Percentiles rank a stretch among this genome's conserved stretches.
phyloP scores from a whole-genome alignment of 2,113 vertebrate species.

The Nestor notabilis region DNA sequence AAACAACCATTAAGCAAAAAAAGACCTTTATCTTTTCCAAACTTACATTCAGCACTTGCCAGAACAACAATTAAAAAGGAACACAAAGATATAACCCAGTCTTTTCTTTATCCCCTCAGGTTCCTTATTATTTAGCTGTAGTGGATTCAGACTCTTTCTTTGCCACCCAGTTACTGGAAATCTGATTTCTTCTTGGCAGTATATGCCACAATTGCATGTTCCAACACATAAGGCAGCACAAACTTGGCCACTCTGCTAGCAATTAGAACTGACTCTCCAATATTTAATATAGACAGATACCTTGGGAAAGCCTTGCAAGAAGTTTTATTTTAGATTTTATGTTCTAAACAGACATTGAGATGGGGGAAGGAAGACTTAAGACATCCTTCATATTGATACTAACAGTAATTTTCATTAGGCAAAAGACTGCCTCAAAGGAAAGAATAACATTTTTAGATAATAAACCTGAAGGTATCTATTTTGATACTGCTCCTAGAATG shows the following conservation, averaged over 20 bases:
- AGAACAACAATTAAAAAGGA: neutral
- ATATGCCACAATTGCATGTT: neutral
- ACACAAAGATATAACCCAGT: neutral
- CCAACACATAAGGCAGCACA: neutral
- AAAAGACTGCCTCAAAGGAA: neutral
- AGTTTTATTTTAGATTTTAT: neutral
- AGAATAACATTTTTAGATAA: neutral
- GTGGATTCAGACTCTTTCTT: neutral
- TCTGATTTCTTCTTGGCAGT: neutral
- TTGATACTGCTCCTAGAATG: neutral
- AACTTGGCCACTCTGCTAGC: neutral
- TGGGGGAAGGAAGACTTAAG: neutral
- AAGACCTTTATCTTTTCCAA: neutral
- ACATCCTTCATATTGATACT: neutral
- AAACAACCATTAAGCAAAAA: neutral
- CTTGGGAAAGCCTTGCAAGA: neutral
- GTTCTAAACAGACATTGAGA: neutral
- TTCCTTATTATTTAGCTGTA: neutral
- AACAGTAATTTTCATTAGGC: neutral
- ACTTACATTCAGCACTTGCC: neutral
- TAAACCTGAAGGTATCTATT: neutral
- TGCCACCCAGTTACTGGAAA: neutral
- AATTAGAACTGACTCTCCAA: neutral
- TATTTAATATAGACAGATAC: neutral
- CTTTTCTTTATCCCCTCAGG: neutral